Evolutionary conservation across 1,140 invertebrate genomes (phyloP).

Genomic region (Zophobas morio): DNA sequence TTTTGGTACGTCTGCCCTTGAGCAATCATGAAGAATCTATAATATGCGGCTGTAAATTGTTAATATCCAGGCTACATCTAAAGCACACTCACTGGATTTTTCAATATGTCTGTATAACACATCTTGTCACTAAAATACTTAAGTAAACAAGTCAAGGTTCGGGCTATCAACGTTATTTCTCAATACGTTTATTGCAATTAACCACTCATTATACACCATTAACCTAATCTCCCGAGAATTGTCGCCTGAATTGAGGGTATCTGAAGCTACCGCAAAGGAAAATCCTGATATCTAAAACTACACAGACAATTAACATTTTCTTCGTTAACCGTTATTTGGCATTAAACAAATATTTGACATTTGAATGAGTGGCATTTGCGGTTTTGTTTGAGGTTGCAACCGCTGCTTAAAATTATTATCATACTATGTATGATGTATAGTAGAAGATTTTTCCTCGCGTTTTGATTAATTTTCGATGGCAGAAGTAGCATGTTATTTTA

Average conservation of each 20-base stretch:
- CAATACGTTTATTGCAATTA: slow-evolving; percentile 39
- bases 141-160: slow-evolving; percentile 39
- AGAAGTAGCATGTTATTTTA: not conserved
- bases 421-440: not conserved
- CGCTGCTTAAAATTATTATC: slow-evolving; percentile 4
- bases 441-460: not conserved
- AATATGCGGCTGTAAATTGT: slow-evolving; percentile 56
- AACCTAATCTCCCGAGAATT: slow-evolving; percentile 32
- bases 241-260: not conserved
- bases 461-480: slow-evolving; percentile 21
- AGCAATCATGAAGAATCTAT: slow-evolving; percentile 60
- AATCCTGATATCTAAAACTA: not conserved
- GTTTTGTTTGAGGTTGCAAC: slow-evolving; percentile 19
- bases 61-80: slow-evolving; percentile 51
- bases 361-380: slow-evolving; percentile 35
- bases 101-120: slow-evolving; percentile 15
- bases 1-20: slow-evolving; percentile 63
- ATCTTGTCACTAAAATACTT: slow-evolving; percentile 38
- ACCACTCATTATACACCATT: slow-evolving; percentile 31
- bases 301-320: slow-evolving; percentile 24
- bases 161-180: slow-evolving; percentile 35
- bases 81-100: slow-evolving; percentile 19
- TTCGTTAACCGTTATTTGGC: slow-evolving; percentile 26
- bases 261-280: not conserved
- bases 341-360: slow-evolving; percentile 42